Evolutionary conservation across 2,797 vertebrate species (phyloP).

Genomic region (Sebastes flavidus): DNA sequence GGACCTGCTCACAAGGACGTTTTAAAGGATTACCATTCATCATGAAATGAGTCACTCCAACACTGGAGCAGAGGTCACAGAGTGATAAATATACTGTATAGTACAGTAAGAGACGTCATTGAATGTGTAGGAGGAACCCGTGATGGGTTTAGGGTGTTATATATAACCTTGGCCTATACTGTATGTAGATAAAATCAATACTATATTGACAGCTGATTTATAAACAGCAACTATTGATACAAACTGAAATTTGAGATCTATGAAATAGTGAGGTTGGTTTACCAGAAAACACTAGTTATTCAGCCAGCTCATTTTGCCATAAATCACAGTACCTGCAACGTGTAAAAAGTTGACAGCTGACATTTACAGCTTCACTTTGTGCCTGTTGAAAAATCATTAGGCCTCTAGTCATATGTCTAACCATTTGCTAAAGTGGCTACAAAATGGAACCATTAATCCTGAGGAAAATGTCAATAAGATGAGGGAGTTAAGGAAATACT

Average conservation of each 20-base stretch:
- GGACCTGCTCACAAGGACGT: not conserved
- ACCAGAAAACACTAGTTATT: constrained; percentile 4
- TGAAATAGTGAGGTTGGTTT: constrained; percentile 3
- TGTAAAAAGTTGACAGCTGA: not conserved
- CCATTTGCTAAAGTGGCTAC: constrained; percentile 30
- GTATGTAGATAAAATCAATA: constrained; percentile 31
- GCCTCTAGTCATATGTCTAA: not conserved
- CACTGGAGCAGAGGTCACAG: constrained; percentile 1
- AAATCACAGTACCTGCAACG: not conserved
- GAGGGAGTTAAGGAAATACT: not conserved
- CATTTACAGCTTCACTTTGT: not conserved
- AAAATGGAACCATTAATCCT: constrained; percentile 30
- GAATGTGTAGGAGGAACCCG: not conserved
- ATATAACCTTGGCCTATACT: constrained; percentile 16
- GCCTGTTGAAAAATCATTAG: constrained; percentile 15
- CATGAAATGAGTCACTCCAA: not conserved
- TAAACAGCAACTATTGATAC: not conserved
- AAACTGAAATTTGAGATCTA: constrained; percentile 8
- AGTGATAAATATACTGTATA: not conserved
- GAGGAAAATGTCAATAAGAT: constrained; percentile 7
- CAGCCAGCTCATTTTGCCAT: not conserved
- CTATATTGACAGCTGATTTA: not conserved
- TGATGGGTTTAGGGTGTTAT: not conserved
- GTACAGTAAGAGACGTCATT: not conserved
- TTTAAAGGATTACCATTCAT: constrained; percentile 27